Percentiles rank a stretch among this genome's conserved stretches.
These are phyloP conservation scores for Anas georgica DNA, from an alignment of 2,797 vertebrate species.

Conservation along the genomic window DNA sequence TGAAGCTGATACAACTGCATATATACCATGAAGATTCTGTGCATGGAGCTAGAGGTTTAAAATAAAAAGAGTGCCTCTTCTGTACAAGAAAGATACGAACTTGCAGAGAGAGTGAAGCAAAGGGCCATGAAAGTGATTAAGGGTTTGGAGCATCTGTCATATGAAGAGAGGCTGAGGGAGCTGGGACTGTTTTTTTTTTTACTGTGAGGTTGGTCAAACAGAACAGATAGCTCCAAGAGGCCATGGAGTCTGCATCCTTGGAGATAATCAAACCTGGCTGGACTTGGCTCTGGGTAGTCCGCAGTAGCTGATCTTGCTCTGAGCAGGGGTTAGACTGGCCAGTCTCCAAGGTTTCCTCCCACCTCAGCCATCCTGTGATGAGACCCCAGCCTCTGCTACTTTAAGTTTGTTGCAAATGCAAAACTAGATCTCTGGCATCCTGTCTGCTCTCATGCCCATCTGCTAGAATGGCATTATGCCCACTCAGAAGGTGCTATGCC, in stretches of 20 bases:
- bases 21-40: neutral
- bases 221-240: neutral
- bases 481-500: conserved; percentile 73
- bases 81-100: neutral
- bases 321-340: neutral
- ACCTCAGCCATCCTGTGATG: conserved; percentile 39
- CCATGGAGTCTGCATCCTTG: neutral
- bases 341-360: neutral
- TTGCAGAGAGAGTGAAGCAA: neutral
- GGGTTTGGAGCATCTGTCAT: neutral
- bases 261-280: neutral
- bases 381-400: conserved; percentile 61
- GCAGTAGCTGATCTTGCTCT: neutral
- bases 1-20: neutral
- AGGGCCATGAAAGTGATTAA: neutral
- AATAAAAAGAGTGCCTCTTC: neutral
- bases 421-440: conserved; percentile 69
- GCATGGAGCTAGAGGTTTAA: neutral
- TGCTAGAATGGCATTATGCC: conserved; percentile 77
- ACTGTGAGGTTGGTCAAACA: neutral
- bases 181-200: neutral
- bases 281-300: neutral
- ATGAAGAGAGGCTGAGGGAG: neutral
- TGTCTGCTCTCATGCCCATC: conserved; percentile 72
- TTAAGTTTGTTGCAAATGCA: conserved; percentile 69